Conservation (phyloP, 2,113 vertebrate species). For the Dromaius novaehollandiae region DNA sequence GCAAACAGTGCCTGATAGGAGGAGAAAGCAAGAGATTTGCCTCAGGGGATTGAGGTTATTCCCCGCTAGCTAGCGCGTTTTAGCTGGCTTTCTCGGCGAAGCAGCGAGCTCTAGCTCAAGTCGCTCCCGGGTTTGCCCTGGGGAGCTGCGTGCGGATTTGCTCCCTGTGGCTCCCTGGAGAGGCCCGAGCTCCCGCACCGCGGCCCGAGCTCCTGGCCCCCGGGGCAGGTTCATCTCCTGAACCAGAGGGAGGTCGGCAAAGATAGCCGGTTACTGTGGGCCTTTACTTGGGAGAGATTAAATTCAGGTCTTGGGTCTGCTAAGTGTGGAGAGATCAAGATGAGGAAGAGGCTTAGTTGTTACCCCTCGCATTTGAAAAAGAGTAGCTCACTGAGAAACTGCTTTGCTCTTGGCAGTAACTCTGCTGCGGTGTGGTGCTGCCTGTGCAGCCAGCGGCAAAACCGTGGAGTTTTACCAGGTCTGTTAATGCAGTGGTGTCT, state of each 20-base stretch:
- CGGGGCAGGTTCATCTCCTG: not conserved
- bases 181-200: too few species aligned
- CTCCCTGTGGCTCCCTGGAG: too few species aligned
- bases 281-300: not conserved
- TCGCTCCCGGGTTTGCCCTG: fast-evolving
- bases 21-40: not conserved
- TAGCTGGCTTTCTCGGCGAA: not conserved
- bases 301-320: not conserved
- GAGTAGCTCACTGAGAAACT: not conserved
- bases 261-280: not conserved
- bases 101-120: not conserved
- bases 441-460: not conserved
- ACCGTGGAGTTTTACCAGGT: not conserved
- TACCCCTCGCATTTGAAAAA: not conserved
- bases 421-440: not conserved
- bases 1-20: not conserved
- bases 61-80: not conserved
- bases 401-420: not conserved
- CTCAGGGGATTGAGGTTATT: not conserved
- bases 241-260: not conserved
- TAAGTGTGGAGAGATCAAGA: not conserved
- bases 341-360: not conserved
- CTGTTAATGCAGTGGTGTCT: not conserved
- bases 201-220: not conserved
- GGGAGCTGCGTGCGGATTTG: not conserved